These are phyloP conservation scores for Endomychus coccineus DNA, from an alignment of 2,888 invertebrate genomes.

Conservation along the genomic window DNA sequence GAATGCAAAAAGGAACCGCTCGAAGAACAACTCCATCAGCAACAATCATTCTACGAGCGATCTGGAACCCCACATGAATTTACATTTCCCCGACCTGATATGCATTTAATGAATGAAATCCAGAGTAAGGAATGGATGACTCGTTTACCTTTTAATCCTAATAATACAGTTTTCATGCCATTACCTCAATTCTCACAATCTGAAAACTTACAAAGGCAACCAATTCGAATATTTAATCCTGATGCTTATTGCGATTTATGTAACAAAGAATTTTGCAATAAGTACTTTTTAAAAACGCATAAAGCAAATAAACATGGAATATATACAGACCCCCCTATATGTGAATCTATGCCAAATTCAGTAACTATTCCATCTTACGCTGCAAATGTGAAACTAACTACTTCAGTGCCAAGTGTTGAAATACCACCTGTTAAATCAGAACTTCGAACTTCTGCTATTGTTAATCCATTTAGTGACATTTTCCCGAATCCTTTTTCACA, in stretches of 20 bases:
- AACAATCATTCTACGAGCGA: constrained; percentile 24
- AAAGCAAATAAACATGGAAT: constrained; percentile 97
- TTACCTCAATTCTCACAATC: constrained; percentile 39
- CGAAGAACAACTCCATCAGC: constrained; percentile 26
- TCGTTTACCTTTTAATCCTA: constrained; percentile 41
- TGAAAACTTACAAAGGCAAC: constrained; percentile 44
- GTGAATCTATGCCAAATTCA: constrained; percentile 26
- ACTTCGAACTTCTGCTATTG: constrained; percentile 26
- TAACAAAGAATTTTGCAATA: constrained; percentile 98
- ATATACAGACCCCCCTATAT: constrained; percentile 46
- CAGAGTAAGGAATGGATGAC: constrained; percentile 41
- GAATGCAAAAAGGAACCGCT: constrained; percentile 39
- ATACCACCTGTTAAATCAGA: constrained; percentile 32
- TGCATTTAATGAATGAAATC: constrained; percentile 40
- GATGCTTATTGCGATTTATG: constrained; percentile 97
- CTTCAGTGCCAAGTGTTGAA: constrained; percentile 37
- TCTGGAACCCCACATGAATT: constrained; percentile 34
- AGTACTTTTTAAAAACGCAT: constrained; percentile 96
- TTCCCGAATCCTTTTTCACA: constrained; percentile 68
- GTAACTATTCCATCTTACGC: constrained; percentile 37
- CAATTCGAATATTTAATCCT: constrained; percentile 85
- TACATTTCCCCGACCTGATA: constrained; percentile 32
- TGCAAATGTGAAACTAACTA: constrained; percentile 36
- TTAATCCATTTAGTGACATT: constrained; percentile 54
- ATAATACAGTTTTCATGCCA: constrained; percentile 40